These are phyloP conservation scores for Myotis myotis DNA, from an alignment of 2,797 vertebrate species.

Conservation along the genomic window DNA sequence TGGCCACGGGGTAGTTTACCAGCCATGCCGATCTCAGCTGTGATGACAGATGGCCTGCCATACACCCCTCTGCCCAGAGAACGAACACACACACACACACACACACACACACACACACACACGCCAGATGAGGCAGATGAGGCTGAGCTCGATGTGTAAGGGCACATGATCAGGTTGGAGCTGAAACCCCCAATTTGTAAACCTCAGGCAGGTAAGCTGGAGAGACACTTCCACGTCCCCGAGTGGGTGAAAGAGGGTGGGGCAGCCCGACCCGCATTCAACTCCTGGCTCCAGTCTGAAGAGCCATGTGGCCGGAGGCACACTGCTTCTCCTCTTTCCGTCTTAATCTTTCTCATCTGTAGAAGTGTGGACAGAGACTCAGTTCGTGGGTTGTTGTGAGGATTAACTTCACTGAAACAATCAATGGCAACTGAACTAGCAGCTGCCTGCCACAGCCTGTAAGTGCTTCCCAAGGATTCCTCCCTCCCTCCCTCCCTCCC, in stretches of 20 bases:
- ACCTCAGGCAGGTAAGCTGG: neutral
- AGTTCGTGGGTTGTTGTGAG: neutral
- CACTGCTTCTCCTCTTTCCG: neutral
- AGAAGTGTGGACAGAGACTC: neutral
- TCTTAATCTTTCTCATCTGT: neutral
- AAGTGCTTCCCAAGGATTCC: neutral
- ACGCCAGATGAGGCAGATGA: neutral
- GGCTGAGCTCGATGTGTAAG: neutral
- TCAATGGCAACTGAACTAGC: neutral
- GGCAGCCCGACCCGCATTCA: neutral
- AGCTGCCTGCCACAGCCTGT: neutral
- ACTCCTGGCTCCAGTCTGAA: neutral
- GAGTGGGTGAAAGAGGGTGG: neutral
- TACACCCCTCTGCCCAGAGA: neutral
- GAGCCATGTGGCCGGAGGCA: neutral
- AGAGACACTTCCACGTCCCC: neutral
- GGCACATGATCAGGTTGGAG: neutral
- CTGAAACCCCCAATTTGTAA: neutral
- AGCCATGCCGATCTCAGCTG: neutral
- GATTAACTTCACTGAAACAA: neutral
- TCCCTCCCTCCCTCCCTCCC: fast-evolving
- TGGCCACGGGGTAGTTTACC: slow-evolving; percentile 45
- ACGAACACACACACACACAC: neutral
- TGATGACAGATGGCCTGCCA: slow-evolving; percentile 37
- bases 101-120: neutral